Evolutionary conservation across 2,797 vertebrate species (phyloP), one percentile per base, ranked within the genome.

Genomic region (Capromys pilorides): DNA sequence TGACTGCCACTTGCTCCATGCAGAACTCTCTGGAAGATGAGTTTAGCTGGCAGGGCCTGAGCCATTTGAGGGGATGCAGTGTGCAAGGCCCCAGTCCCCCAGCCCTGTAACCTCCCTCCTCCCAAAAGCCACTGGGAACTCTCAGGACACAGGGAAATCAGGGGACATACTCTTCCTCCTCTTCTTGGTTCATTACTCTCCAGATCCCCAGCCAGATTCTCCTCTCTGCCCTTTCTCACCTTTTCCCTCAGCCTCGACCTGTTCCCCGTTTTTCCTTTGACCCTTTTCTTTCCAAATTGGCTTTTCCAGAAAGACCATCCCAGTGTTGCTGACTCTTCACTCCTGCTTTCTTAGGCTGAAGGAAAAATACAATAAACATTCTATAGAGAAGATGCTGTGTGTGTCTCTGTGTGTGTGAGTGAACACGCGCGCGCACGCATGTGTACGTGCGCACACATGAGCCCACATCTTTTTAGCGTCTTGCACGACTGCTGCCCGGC

Each of bases 281-380:
- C 18, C 7, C 1, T 31, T 83, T 49, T 75, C 39, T 73, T 66
- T 31, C 54, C 59, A 54, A 69, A 21, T 66, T 39, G 75, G 39
- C 90, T 84, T 49, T 93, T 96, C 59, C 57, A 93, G 92, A 64
- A 83, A 93, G 83, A 71, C 45, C 59, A 54, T 21, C 59, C 12
- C 59, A 3, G 31, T 49, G 73, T 62, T 33, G 6, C 45, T 77
- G 75, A 59, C 16, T 69, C 69, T 73, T 14, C 6, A 21, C 13
- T 51, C 61, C 33, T 86, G 69, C 67, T 49, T 78, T 81, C 82
- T 71, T 75, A n/a, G 90, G 79, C 61, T 57, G 62, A 90, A 67
- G 89, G 67, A 80, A 96, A 94, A 90, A 95, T 39, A 66, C 59
- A 97, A 94, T 73, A 87, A 90, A 96, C 31, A 64, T 88, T 78